phyloP scores from a whole-genome alignment of 1,140 invertebrate genomes.

The Rhopalosiphum padi region DNA sequence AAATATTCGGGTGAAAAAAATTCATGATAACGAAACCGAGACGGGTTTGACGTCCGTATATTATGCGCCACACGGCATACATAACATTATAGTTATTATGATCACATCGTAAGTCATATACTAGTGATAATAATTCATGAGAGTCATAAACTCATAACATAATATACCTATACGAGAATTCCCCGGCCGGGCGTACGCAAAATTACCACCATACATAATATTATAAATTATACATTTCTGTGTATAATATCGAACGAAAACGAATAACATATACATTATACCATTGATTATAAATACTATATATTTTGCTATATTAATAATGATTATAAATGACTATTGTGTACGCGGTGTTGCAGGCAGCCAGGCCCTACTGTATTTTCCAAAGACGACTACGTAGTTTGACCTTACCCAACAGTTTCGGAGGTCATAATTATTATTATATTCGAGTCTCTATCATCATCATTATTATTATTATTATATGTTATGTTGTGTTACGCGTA shows the following conservation, averaged over 20 bases:
- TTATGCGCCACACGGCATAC: too few relatives aligned
- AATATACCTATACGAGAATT: neutral
- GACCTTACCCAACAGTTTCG: slow-evolving; percentile 26
- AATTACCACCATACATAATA: neutral
- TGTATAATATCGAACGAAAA: neutral
- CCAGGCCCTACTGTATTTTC: neutral
- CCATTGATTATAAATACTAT: too few relatives aligned
- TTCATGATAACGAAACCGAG: neutral
- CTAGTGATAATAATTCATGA: neutral
- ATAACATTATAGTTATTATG: neutral
- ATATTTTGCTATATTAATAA: too few relatives aligned
- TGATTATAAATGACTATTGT: too few relatives aligned
- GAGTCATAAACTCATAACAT: neutral
- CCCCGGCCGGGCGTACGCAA: neutral
- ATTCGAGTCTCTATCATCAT: neutral
- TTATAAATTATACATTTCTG: neutral
- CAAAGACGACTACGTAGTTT: neutral
- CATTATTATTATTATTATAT: neutral
- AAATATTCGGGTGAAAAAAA: neutral
- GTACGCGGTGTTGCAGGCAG: neutral
- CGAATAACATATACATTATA: neutral
- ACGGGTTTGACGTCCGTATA: neutral
- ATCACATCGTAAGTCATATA: neutral
- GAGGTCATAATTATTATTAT: neutral
- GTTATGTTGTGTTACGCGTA: neutral